phyloP scores from a whole-genome alignment of 2,888 invertebrate species.

The Amblyteles armatorius region DNA sequence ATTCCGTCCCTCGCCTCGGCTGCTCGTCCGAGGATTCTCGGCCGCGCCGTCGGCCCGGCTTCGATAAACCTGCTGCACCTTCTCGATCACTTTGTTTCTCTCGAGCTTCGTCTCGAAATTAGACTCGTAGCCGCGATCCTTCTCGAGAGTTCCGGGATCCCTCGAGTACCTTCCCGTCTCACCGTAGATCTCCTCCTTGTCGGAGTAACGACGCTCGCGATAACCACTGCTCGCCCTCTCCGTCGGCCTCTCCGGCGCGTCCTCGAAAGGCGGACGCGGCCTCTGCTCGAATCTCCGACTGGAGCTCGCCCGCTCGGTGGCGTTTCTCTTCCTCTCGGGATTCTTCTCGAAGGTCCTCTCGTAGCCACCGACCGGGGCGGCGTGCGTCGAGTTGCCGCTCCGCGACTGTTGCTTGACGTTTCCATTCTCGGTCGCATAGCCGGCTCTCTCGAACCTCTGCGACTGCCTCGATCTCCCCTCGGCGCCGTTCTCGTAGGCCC shows the following conservation, averaged over 20 bases:
- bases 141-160: slow-evolving; percentile 75
- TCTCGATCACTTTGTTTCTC: slow-evolving; percentile 80
- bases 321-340: slow-evolving; percentile 75
- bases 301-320: slow-evolving; percentile 72
- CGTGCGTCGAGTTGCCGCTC: slow-evolving; percentile 72
- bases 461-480: slow-evolving; percentile 66
- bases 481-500: slow-evolving; percentile 68
- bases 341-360: slow-evolving; percentile 80
- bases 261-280: slow-evolving; percentile 82
- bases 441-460: slow-evolving; percentile 61
- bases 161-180: slow-evolving; percentile 75
- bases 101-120: slow-evolving; percentile 83
- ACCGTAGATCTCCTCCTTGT: slow-evolving; percentile 82
- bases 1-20: slow-evolving; percentile 53
- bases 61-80: slow-evolving; percentile 66
- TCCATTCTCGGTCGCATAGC: slow-evolving; percentile 56
- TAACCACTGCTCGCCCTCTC: slow-evolving; percentile 63
- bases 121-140: slow-evolving; percentile 83
- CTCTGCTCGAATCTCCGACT: slow-evolving; percentile 78
- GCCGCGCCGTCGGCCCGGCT: slow-evolving; percentile 71
- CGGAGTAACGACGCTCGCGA: slow-evolving; percentile 80
- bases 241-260: slow-evolving; percentile 81
- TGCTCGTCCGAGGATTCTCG: slow-evolving; percentile 55
- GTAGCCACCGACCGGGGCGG: slow-evolving; percentile 67
- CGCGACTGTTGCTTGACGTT: slow-evolving; percentile 55